Evolutionary conservation across 30 jellyfish, hydroid and myxozoan species (phyloP).

Genomic region (Turritopsis rubra): DNA sequence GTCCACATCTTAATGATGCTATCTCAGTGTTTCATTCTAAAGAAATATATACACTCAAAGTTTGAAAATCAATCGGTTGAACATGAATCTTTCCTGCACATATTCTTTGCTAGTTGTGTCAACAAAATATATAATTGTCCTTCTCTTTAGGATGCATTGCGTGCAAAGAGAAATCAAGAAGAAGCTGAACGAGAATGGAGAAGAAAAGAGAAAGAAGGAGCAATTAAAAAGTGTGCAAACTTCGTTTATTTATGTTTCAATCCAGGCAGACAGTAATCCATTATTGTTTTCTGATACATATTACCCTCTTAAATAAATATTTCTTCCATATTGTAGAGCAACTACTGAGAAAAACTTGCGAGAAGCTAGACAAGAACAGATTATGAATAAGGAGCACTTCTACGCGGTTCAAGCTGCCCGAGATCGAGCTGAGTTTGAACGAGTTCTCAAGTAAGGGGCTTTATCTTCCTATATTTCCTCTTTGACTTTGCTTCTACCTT

Average conservation of each 20-base stretch:
- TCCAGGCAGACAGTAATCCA: neutral
- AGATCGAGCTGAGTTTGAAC: constrained; percentile 97
- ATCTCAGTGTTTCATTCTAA: no score
- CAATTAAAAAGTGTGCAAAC: constrained; percentile 62
- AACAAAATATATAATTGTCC: no score
- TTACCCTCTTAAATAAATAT: neutral
- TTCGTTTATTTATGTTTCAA: neutral
- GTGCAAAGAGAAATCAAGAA: constrained; percentile 97
- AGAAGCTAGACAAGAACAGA: constrained; percentile 87
- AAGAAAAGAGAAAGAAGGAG: constrained; percentile 82
- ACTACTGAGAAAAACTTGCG: constrained; percentile 66
- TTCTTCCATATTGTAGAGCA: constrained; percentile 43
- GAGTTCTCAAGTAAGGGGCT: constrained; percentile 72
- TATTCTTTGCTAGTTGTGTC: no score
- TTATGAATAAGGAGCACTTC: constrained; percentile 71
- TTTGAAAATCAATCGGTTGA: no score
- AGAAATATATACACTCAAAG: no score
- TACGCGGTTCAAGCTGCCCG: constrained; percentile 98
- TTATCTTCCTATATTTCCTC: neutral
- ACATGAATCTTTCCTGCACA: no score
- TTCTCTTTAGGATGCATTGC: constrained; percentile 80
- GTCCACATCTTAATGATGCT: no score
- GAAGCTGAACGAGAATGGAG: constrained; percentile 98
- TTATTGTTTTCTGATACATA: neutral
- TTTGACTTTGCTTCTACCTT: neutral